phyloP scores from a whole-genome alignment of 2,113 vertebrate genomes.

The Saimiri boliviensis region DNA sequence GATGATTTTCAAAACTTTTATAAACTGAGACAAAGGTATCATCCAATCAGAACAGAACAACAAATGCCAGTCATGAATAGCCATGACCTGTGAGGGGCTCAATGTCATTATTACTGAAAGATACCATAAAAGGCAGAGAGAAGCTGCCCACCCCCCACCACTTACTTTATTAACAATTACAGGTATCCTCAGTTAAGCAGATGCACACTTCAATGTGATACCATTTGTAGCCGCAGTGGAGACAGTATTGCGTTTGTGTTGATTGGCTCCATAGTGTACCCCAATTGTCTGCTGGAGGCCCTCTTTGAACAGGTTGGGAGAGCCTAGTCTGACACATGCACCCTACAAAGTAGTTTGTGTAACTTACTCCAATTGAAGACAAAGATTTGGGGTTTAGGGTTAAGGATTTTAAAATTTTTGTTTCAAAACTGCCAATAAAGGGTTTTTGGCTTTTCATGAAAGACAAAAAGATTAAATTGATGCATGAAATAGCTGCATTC shows the following conservation, averaged over 20 bases:
- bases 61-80: background rate
- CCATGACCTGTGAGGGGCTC: background rate
- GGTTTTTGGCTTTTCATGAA: background rate
- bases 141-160: background rate
- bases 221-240: background rate
- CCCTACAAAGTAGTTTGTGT: background rate
- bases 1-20: background rate
- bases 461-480: background rate
- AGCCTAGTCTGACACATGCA: background rate
- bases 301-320: background rate
- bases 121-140: background rate
- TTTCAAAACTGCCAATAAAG: slow-evolving; percentile 21
- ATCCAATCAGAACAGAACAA: background rate
- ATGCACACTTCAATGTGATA: background rate
- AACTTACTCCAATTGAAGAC: background rate
- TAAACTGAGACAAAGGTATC: background rate
- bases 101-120: background rate
- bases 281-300: background rate
- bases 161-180: background rate
- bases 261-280: accelerated
- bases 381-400: background rate
- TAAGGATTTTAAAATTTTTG: background rate
- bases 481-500: background rate
- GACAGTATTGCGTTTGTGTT: background rate
- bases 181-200: background rate